Base-by-base conservation (phyloP, 2,113 vertebrate species). In the Periophthalmus modestus region DNA sequence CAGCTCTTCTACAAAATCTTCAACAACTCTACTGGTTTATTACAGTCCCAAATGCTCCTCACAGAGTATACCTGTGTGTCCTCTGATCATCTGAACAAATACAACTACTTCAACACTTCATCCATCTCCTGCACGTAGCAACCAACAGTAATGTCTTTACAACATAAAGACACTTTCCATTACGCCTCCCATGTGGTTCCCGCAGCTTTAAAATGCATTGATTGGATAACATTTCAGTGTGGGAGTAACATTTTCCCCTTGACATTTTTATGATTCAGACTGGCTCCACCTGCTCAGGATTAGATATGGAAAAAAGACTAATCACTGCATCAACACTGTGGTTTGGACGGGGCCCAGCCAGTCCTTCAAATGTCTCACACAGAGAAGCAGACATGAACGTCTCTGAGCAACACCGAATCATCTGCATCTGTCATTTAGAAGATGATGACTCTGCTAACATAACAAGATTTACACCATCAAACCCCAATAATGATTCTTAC, bases 231-330 rank as follows among this genome's bases (percentile, higher is more conserved):
- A 72, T 82, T 85, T 87, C 69, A 79, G 59, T 63, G 81, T 72
- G 76, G 59, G 58, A 68, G 68, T 67, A 85, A 88, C 59, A 74
- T 86, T 90, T 88, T 82, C 77, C 82, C 72, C 62, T 33, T 67
- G 74, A 80, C 75, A 71, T 79, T 83, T 88, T 82, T 78, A 81
- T 73, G 66, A 79, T 75, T 62, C 48, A 21, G n/a, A 72, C 69
- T 75, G 84, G 61, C 75, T 77, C 68, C 85, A 85, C 81, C 84
- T 90, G 87, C 75, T 83, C 61, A 68, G 73, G 80, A 89, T 89
- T 88, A 88, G 78, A 39, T 62, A 78, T 83, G 87, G 87, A 89
- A 90, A 87, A 75, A 87, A 72, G 80, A 75, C 76, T 77, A 82
- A 90, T 88, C 75, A 79, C 70, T 73, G 68, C 72, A 79, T 80